A percentile compares a stretch with the other conserved stretches of the same genome.
Conservation (phyloP, 2,797 vertebrate species). For the Pristis pectinata region DNA sequence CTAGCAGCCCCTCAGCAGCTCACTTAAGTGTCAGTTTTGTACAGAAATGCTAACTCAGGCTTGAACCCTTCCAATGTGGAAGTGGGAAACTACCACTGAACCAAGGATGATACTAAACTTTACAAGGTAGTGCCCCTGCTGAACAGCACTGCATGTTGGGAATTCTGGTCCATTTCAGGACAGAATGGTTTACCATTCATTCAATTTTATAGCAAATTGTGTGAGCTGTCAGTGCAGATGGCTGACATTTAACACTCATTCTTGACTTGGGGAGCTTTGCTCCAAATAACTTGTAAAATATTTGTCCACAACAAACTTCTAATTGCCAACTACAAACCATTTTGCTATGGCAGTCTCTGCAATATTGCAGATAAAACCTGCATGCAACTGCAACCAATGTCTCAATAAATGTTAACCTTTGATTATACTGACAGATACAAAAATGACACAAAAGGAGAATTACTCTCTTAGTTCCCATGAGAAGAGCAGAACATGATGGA, state of each 20-base stretch:
- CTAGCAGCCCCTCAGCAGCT: not conserved
- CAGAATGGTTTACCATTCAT: not conserved
- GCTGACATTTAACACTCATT: not conserved
- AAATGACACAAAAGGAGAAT: not conserved
- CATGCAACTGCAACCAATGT: not conserved
- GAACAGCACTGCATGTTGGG: not conserved
- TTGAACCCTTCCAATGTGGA: not conserved
- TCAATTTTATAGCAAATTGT: not conserved
- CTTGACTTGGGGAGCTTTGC: not conserved
- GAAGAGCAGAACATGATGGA: not conserved
- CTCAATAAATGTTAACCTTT: not conserved
- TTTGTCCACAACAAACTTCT: not conserved
- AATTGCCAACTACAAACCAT: not conserved
- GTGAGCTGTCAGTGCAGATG: not conserved
- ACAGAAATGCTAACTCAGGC: not conserved
- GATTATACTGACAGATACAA: not conserved
- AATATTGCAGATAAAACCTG: not conserved
- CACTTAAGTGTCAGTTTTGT: not conserved
- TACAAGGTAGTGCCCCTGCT: not conserved
- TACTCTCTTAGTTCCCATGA: not conserved
- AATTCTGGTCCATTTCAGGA: not conserved
- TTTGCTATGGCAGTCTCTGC: no score
- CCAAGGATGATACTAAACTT: not conserved
- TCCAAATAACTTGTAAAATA: not conserved
- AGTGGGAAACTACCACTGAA: not conserved